A percentile compares a stretch with the other conserved stretches of the same genome.
Conservation (phyloP, 2,113 vertebrate genomes). For the Telmatochromis sp. region DNA sequence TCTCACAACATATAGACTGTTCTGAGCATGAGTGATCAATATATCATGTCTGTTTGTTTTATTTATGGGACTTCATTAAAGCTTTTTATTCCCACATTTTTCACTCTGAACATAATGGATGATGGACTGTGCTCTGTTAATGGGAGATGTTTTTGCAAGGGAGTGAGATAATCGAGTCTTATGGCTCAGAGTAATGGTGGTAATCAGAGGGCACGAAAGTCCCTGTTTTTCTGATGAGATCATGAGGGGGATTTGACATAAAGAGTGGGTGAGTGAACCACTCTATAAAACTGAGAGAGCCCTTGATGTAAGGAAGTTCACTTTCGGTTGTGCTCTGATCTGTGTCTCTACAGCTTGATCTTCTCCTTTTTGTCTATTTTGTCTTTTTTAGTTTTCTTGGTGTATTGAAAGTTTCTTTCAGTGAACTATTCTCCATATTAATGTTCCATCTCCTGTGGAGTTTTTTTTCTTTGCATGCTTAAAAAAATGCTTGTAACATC, state of each 20-base stretch:
- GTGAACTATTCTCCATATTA: rapidly evolving
- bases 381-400: neutral
- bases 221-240: neutral
- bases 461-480: neutral
- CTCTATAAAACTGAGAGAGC: neutral
- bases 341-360: neutral
- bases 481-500: neutral
- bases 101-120: neutral
- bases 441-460: neutral
- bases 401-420: neutral
- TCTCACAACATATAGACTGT: neutral
- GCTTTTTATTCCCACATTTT: neutral
- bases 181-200: neutral
- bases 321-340: neutral
- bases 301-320: neutral
- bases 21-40: neutral
- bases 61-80: neutral
- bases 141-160: neutral
- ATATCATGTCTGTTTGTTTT: neutral
- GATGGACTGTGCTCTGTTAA: neutral
- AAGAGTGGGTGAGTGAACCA: neutral
- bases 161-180: neutral
- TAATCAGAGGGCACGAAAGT: neutral
- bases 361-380: neutral
- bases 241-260: neutral